phyloP scores from a whole-genome alignment of 1,140 invertebrate genomes.

The Philaenus spumarius region DNA sequence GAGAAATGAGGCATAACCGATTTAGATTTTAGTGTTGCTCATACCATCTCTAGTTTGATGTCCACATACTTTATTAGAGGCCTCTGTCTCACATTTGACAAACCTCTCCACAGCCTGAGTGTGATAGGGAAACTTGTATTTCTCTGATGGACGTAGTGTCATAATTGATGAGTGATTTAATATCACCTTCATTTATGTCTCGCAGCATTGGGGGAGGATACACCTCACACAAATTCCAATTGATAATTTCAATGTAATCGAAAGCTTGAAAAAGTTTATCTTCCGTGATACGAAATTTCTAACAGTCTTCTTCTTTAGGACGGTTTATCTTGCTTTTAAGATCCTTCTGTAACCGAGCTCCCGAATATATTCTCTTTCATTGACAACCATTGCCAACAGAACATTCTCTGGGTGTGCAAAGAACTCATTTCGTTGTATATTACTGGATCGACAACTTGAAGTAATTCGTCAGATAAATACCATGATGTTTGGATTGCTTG shows the following conservation, averaged over 20 bases:
- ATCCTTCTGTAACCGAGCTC: too few species aligned
- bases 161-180: constrained; percentile 9
- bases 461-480: constrained; percentile 16
- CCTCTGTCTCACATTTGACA: constrained; percentile 32
- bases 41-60: constrained; percentile 23
- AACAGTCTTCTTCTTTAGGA: constrained; percentile 7
- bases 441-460: too few species aligned
- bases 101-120: constrained; percentile 32
- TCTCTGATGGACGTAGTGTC: constrained; percentile 20
- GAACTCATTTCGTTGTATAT: too few species aligned
- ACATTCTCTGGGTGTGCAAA: constrained; percentile 35
- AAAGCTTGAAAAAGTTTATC: constrained; percentile 24
- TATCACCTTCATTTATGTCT: constrained; percentile 22
- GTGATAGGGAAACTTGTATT: too few species aligned
- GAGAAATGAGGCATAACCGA: constrained; percentile 16
- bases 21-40: constrained; percentile 9
- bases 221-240: constrained; percentile 15
- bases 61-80: constrained; percentile 23
- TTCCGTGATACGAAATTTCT: constrained; percentile 20
- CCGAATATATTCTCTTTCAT: constrained; percentile 25
- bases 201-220: constrained; percentile 21
- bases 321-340: constrained; percentile 21
- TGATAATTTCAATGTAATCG: constrained; percentile 24
- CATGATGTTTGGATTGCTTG: constrained; percentile 22
- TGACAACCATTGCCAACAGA: constrained; percentile 34